Base-by-base conservation (phyloP, 2,888 invertebrate species). In the Asteroscopus sphinx region DNA sequence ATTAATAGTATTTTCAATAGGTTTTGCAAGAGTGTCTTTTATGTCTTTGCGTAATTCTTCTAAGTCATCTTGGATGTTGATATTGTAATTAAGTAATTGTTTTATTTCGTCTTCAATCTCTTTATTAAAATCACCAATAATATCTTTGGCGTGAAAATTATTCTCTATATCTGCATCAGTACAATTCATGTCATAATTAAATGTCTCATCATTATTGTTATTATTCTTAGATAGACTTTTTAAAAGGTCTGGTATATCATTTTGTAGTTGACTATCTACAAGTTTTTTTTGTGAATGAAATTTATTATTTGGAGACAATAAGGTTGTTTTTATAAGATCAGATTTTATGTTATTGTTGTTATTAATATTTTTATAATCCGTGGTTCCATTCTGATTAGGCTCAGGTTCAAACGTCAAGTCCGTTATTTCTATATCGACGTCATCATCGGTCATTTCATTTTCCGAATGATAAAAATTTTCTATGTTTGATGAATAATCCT, bases 101-200 rank as follows among this genome's bases (percentile, higher is more conserved):
- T 92, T 95, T 48, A 95, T 93, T 90, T 95, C 95, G 58, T 95
- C 94, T 87, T 95, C 95, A 35, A 95, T 90, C 88, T 95, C 95
- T 81, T 95, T 95, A 60, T 94, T 95, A 70, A 95, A 95, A 82
- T 95, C 94, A 21, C 95, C 95, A 59, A 95, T 94, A 39, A 95
- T 95, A 76, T 95, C 92, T 73, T 89, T 91, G 4, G 91, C 84
- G 36, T 91, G 79, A 73, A 93, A 93, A 74, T 94, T 93, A 69
- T 93, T 93, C 79, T 94, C 94, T 71, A 93, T 90, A 68, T 93
- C 94, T 28, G 90, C 86, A 68, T 90, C 87, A 45, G 87, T 83
- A 62, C 87, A 92, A 70, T 82, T 85, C 11, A 85, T 72, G 44
- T 91, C 91, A 55, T 82, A 88, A 61, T 73, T 83, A 49, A 68